Conservation (phyloP, 2,888 invertebrate genomes). For the Myopa testacea region DNA sequence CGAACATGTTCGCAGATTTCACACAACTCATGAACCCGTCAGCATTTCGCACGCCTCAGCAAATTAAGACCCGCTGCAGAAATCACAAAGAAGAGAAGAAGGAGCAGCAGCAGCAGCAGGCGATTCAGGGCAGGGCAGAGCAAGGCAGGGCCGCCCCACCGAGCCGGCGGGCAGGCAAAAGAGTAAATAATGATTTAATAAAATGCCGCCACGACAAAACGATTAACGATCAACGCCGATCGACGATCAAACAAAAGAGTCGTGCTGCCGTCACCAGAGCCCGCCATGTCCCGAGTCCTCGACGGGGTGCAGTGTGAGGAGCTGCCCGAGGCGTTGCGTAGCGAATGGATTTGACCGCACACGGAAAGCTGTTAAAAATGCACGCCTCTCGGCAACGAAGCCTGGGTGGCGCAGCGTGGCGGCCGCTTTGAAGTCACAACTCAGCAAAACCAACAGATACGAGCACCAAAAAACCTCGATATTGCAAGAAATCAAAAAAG, state of each 20-base stretch:
- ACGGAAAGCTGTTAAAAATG: conserved; percentile 38
- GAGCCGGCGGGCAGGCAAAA: not conserved
- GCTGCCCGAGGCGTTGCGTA: conserved; percentile 38
- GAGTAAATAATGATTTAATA: conserved; percentile 38
- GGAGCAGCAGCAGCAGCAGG: not conserved
- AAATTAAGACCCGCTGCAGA: conserved; percentile 17
- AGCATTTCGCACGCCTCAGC: conserved; percentile 33
- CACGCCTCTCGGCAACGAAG: conserved; percentile 23
- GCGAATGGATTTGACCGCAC: conserved; percentile 46
- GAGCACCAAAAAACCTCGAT: not conserved
- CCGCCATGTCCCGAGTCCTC: not conserved
- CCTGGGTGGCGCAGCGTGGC: conserved; percentile 23
- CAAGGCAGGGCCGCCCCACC: not conserved
- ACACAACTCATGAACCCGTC: conserved; percentile 33
- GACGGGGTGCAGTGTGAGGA: not conserved
- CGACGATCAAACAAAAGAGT: conserved; percentile 38
- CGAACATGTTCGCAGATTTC: conserved; percentile 24
- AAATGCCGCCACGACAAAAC: conserved; percentile 41
- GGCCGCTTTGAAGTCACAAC: conserved; percentile 19
- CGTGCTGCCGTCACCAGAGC: conserved; percentile 11
- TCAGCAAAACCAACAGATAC: not conserved
- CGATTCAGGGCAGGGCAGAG: not conserved
- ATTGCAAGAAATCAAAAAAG: conserved; percentile 9
- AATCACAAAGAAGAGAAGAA: not conserved
- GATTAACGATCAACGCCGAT: conserved; percentile 36